phyloP scores from a whole-genome alignment of 2,113 vertebrate species.

The Zosterops japonicus region DNA sequence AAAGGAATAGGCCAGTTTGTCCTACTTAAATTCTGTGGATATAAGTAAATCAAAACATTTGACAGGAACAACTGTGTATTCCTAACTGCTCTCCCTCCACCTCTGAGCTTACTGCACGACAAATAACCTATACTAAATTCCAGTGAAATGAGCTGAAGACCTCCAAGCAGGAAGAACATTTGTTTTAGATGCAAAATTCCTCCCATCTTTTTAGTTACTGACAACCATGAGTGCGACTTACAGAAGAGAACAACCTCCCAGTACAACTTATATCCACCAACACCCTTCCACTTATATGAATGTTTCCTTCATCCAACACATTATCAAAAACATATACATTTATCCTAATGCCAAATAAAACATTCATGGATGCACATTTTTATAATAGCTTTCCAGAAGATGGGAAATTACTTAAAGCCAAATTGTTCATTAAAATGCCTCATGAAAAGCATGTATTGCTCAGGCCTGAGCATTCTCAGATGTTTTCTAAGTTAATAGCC shows the following conservation, averaged over 20 bases:
- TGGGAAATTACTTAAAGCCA: background rate
- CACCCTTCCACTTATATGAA: background rate
- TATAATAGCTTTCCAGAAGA: slow-evolving; percentile 2
- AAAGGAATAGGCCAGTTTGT: background rate
- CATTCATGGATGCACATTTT: background rate
- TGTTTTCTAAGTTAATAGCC: background rate
- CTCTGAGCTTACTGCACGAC: background rate
- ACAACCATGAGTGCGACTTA: background rate
- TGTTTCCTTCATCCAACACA: background rate
- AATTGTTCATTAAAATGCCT: slow-evolving; percentile 6
- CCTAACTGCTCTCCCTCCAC: background rate
- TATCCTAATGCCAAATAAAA: slow-evolving; percentile 39
- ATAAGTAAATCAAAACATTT: background rate
- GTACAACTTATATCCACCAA: slow-evolving; percentile 4
- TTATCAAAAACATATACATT: slow-evolving; percentile 8
- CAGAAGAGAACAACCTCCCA: background rate
- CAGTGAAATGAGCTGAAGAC: background rate
- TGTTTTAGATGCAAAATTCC: slow-evolving; percentile 31
- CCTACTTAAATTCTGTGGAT: background rate
- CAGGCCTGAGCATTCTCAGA: background rate
- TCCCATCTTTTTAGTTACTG: background rate
- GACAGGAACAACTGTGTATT: background rate
- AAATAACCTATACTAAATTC: background rate
- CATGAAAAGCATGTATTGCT: background rate
- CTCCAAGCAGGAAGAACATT: slow-evolving; percentile 11